phyloP scores from a whole-genome alignment of 2,888 invertebrate genomes.

The Melinopterus prodromus region DNA sequence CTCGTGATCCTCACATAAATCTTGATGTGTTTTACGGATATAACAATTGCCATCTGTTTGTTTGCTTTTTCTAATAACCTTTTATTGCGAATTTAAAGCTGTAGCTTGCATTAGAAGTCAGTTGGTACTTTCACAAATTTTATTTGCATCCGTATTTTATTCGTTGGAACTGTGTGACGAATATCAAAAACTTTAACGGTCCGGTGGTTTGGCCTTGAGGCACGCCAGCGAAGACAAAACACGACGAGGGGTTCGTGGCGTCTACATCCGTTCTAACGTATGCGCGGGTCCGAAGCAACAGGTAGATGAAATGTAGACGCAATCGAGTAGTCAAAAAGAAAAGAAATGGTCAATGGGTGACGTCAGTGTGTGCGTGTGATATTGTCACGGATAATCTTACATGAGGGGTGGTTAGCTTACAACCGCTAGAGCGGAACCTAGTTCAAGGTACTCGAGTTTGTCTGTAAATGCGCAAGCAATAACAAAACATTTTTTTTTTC shows the following conservation, averaged over 20 bases:
- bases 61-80: too few species aligned
- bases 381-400: neutral
- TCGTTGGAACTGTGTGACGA: neutral
- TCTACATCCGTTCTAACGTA: conserved; percentile 4
- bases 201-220: neutral
- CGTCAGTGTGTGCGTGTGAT: neutral
- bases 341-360: neutral
- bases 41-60: too few species aligned
- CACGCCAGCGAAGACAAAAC: neutral
- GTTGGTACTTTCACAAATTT: neutral
- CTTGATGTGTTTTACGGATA: neutral
- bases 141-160: neutral
- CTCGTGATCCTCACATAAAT: neutral
- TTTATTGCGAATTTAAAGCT: too few species aligned
- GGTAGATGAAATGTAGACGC: conserved; percentile 4
- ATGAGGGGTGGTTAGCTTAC: neutral
- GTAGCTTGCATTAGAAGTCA: too few species aligned
- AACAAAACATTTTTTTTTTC: too few species aligned
- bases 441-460: neutral
- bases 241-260: neutral
- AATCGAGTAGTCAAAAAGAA: neutral
- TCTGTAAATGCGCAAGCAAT: too few species aligned
- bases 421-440: neutral
- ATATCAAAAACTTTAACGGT: neutral
- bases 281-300: neutral